A percentile compares a stretch with the other conserved stretches of the same genome.
Evolutionary conservation across 2,113 vertebrate genomes (phyloP).

Genomic region (Myodes glareolus): DNA sequence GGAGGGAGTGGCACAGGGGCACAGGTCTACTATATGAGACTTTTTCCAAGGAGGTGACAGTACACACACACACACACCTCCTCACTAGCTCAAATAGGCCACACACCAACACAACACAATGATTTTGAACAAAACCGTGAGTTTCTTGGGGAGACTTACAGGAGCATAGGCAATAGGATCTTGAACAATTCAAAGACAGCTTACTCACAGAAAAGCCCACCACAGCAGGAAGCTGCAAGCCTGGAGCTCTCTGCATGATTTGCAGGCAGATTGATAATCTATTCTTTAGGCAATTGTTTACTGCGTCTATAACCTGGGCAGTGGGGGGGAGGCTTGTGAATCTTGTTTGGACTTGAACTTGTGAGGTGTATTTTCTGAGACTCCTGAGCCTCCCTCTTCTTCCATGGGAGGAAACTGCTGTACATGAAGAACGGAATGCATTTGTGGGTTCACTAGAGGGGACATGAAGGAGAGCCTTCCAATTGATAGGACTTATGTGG

Average conservation of each 20-base stretch:
- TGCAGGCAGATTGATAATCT: not conserved
- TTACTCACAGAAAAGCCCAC: too few relatives aligned
- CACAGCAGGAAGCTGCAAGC: not conserved
- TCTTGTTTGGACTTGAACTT: not conserved
- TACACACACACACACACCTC: not conserved
- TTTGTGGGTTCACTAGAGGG: not conserved
- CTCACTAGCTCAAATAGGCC: not conserved
- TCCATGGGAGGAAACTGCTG: not conserved
- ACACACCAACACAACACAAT: not conserved
- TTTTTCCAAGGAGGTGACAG: not conserved
- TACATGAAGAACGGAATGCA: not conserved
- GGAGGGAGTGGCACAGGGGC: not conserved
- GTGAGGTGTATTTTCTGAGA: not conserved
- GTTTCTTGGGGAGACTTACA: not conserved
- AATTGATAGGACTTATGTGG: not conserved
- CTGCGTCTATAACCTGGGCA: not conserved
- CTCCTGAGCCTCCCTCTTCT: too few relatives aligned
- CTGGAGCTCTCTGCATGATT: not conserved
- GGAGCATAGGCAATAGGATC: not conserved
- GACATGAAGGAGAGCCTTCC: not conserved
- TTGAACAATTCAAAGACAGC: not conserved
- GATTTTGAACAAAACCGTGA: not conserved
- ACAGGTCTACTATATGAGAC: not conserved
- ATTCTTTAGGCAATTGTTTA: not conserved
- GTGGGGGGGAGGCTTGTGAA: not conserved